Evolutionary conservation across 2,888 invertebrate species (phyloP).

Genomic region (Parnassius mnemosyne): DNA sequence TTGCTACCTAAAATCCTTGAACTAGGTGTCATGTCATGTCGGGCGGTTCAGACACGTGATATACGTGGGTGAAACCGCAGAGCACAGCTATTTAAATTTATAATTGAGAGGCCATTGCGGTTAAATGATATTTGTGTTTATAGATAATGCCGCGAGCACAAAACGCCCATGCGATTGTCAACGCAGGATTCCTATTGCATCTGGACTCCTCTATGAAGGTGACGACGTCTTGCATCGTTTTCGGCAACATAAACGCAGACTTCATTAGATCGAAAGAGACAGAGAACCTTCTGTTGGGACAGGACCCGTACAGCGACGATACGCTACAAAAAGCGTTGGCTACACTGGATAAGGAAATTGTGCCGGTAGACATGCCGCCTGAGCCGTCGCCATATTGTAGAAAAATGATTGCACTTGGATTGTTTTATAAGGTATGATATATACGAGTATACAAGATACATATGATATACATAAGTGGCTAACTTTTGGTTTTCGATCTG

Average conservation of each 20-base stretch:
- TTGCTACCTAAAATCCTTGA: too few relatives aligned
- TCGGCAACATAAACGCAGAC: constrained; percentile 81
- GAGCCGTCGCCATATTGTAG: constrained; percentile 86
- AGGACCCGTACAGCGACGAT: constrained; percentile 59
- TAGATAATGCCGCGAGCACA: constrained; percentile 88
- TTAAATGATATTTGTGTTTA: constrained; percentile 32
- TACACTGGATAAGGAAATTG: constrained; percentile 80
- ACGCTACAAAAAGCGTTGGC: constrained; percentile 73
- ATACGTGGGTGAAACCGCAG: too few relatives aligned
- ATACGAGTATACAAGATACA: too few relatives aligned
- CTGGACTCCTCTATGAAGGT: constrained; percentile 65
- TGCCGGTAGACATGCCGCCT: constrained; percentile 82
- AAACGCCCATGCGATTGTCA: constrained; percentile 88
- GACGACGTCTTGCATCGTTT: constrained; percentile 80
- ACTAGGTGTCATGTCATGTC: too few relatives aligned
- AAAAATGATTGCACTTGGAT: constrained; percentile 84
- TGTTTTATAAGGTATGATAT: constrained; percentile 88
- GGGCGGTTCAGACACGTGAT: too few relatives aligned
- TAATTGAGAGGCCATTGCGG: too few relatives aligned
- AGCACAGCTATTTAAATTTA: too few relatives aligned
- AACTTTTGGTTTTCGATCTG: too few relatives aligned
- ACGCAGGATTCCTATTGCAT: constrained; percentile 86
- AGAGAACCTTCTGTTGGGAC: constrained; percentile 71
- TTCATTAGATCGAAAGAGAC: constrained; percentile 81
- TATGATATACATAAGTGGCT: constrained; percentile 38